These are phyloP conservation scores for Centroberyx gerrardi DNA, from an alignment of 2,797 vertebrate species.

Conservation along the genomic window DNA sequence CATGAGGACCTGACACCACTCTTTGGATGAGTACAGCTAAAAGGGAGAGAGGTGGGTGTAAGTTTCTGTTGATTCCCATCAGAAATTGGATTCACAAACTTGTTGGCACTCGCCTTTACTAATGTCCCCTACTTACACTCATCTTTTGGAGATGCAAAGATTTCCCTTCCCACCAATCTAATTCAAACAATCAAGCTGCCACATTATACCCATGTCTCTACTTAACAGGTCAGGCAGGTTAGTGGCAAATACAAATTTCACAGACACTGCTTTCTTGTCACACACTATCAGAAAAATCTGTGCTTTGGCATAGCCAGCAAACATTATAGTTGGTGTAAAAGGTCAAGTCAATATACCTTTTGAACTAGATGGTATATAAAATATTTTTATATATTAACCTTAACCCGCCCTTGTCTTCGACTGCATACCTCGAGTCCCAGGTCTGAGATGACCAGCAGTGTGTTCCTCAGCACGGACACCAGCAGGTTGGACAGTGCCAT, in stretches of 20 bases:
- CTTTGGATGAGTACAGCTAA: constrained; percentile 77
- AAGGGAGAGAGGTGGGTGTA: not conserved
- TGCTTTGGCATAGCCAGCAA: not conserved
- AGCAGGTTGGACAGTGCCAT: constrained; percentile 87
- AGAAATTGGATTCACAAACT: constrained; percentile 9
- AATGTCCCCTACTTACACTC: no score
- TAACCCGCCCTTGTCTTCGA: no score
- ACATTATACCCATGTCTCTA: not conserved
- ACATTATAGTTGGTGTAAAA: not conserved
- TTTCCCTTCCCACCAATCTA: no score
- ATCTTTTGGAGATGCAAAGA: no score
- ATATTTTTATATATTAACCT: not conserved
- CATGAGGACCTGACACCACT: constrained; percentile 87
- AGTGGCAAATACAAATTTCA: not conserved
- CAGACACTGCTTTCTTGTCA: not conserved
- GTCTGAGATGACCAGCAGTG: constrained; percentile 82
- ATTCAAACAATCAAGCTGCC: no score
- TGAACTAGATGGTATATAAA: not conserved
- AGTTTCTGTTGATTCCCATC: not conserved
- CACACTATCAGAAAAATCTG: not conserved
- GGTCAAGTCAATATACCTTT: not conserved
- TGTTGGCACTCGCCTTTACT: not conserved
- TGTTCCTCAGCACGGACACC: constrained; percentile 84
- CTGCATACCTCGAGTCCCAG: constrained; percentile 79
- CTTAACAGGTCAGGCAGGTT: not conserved